Conservation (phyloP, 1,140 invertebrate species). For the Drusus annulatus region DNA sequence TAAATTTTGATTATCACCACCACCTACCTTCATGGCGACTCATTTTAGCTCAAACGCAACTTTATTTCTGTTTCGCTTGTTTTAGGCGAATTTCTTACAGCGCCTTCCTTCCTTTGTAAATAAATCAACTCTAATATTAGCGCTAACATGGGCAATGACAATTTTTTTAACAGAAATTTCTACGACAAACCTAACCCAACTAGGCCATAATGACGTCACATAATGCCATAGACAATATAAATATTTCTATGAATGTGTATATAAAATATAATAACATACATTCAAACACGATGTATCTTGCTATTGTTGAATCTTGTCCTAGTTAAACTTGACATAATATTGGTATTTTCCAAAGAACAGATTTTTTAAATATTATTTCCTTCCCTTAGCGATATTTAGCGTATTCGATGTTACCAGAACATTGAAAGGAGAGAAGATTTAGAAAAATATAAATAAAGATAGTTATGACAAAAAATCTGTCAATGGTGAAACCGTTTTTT, state of each 20-base stretch:
- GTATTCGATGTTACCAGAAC: no score
- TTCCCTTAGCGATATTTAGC: no score
- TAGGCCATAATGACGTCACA: slow-evolving; percentile 80
- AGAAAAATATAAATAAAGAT: no score
- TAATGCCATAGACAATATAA: slow-evolving; percentile 62
- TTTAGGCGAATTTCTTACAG: slow-evolving; percentile 21
- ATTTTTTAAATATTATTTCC: no score
- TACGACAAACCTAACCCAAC: slow-evolving; percentile 81
- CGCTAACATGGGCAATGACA: slow-evolving; percentile 75
- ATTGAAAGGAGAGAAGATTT: no score
- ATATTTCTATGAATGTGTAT: background rate
- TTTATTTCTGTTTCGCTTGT: slow-evolving; percentile 62
- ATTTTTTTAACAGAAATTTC: slow-evolving; percentile 77
- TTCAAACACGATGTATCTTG: no score
- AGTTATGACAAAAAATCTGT: background rate
- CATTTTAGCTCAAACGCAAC: slow-evolving; percentile 79
- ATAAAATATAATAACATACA: no score
- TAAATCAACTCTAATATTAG: slow-evolving; percentile 41
- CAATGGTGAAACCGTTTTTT: no score
- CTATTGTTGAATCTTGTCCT: no score
- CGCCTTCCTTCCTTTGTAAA: slow-evolving; percentile 39
- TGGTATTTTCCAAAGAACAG: no score
- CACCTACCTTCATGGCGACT: slow-evolving; percentile 86
- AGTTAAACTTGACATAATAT: no score
- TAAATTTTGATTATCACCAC: slow-evolving; percentile 73